These are phyloP conservation scores for Electrona antarctica DNA, from an alignment of 2,113 vertebrate genomes.

Conservation along the genomic window DNA sequence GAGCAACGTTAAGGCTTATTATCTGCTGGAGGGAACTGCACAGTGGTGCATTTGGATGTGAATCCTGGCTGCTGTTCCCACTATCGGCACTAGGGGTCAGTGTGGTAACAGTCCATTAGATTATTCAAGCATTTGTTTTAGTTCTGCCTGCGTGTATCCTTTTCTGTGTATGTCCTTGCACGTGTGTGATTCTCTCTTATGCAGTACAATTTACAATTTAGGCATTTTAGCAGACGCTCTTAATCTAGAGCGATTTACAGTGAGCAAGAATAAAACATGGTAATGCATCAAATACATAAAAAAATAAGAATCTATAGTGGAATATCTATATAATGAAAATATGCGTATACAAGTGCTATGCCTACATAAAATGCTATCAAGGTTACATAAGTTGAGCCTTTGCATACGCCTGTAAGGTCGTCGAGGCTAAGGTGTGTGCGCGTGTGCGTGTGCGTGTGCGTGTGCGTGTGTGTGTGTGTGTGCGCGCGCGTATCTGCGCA, in stretches of 20 bases:
- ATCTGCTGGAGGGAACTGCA: neutral
- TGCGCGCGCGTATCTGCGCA: slow-evolving; percentile 20
- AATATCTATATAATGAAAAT: too few relatives aligned
- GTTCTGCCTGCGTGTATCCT: neutral
- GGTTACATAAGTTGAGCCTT: too few relatives aligned
- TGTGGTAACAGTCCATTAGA: slow-evolving; percentile 28
- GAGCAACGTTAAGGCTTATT: slow-evolving; percentile 32
- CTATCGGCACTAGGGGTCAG: slow-evolving; percentile 70
- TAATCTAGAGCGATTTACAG: too few relatives aligned
- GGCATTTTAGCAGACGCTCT: too few relatives aligned
- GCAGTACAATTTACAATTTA: too few relatives aligned
- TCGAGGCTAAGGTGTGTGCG: neutral
- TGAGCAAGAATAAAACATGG: too few relatives aligned
- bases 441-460: neutral
- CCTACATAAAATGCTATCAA: too few relatives aligned
- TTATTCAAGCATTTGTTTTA: neutral
- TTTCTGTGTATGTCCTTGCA: neutral
- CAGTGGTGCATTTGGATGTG: neutral
- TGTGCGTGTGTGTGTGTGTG: neutral
- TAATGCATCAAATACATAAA: too few relatives aligned
- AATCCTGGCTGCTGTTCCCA: slow-evolving; percentile 30
- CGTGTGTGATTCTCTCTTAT: neutral
- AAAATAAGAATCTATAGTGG: too few relatives aligned
- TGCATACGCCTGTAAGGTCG: too few relatives aligned
- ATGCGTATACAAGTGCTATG: too few relatives aligned